Base-by-base conservation (phyloP, 2,888 invertebrate species). In the Xiphydria camelus region DNA sequence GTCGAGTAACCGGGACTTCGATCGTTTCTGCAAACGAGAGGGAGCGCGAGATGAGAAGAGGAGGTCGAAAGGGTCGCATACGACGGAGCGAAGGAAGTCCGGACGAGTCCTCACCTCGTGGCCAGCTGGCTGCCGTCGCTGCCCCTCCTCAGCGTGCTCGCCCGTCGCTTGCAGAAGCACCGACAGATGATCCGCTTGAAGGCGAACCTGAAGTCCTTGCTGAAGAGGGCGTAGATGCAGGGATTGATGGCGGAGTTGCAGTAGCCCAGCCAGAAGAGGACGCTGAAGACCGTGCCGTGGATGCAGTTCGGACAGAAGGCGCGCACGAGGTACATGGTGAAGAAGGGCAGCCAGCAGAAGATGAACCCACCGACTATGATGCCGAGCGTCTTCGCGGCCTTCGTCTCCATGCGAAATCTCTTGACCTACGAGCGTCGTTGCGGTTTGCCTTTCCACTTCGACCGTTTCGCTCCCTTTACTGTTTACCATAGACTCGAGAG, bases 301-400 rank as follows among this genome's bases (percentile, higher is more conserved):
- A 94, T 91, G 75, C 94, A 94, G 49, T 87, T 83, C 31, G 84
- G 86, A 71, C 91, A 93, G 73, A 92, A 95, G 0, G 94, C 94
- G 7, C 92, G 82, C 42, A 94, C 84, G 35, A 95, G 83, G 76
- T 96, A 96, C 79, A 94, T 91, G 33, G 94, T 93, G 79, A 97
- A 95, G 80, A 97, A 97, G 0, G 96, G 96, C 44, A 94, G 82
- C 97, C 97, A 98, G 76, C 97, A 98, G 66, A 91, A 84, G 43
- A 96, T 94, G 78, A 98, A 98, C 33, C 94, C 91, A 1, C 97
- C 97, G 3, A 98, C 96, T 53, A 98, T 97, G 55, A 98, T 95
- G 49, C 94, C 96, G 40, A 97, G 80, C 0, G 96, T 96, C 76
- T 96, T 96, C 2, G 96, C 95, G 0, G 96, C 96, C 78, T 96